Percentiles rank a stretch among this genome's conserved stretches.
Evolutionary conservation across 2,888 invertebrate genomes (phyloP).

Genomic region (Cinara cedri): DNA sequence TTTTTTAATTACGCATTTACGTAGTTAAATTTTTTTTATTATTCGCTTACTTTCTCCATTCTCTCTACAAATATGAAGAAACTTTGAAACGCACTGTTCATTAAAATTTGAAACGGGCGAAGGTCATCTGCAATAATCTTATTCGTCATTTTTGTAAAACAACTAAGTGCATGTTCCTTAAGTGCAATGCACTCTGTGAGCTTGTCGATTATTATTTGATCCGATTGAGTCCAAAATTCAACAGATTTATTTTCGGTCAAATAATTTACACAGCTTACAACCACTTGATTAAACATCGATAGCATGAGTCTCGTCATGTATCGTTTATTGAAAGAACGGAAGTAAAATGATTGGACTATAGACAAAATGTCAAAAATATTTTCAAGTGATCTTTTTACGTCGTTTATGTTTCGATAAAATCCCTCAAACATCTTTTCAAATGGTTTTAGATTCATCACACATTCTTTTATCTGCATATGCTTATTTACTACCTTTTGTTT

Average conservation of each 20-base stretch:
- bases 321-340: not conserved
- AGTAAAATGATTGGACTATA: not conserved
- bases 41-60: conserved; percentile 9
- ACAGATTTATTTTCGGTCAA: not conserved
- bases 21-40: not conserved
- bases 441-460: not conserved
- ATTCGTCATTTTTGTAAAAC: conserved; percentile 1
- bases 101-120: not conserved
- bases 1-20: not conserved
- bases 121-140: not conserved
- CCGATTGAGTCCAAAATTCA: conserved; percentile 19
- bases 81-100: not conserved
- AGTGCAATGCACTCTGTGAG: not conserved
- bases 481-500: not conserved
- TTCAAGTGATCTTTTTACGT: not conserved
- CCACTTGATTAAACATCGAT: conserved; percentile 8
- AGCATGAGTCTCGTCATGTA: not conserved
- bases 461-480: not conserved
- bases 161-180: not conserved
- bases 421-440: not conserved
- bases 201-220: not conserved
- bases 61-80: not conserved
- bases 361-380: not conserved
- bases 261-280: not conserved
- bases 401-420: not conserved